Conservation (phyloP, 2,113 vertebrate species). For the Baryphthengus martii region DNA sequence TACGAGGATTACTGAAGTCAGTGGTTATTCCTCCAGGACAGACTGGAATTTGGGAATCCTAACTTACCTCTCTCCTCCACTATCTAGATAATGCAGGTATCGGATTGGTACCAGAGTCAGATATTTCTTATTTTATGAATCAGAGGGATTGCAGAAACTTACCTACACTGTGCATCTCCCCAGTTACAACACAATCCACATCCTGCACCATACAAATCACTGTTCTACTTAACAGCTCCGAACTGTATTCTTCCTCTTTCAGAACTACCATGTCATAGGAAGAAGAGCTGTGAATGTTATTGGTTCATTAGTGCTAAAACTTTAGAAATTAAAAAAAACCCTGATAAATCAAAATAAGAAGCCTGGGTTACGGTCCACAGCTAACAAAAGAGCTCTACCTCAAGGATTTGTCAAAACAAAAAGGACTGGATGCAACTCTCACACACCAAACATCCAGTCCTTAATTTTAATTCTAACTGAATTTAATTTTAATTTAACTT, state of each 20-base stretch:
- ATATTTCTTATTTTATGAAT: background rate
- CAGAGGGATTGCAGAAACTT: background rate
- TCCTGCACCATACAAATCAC: background rate
- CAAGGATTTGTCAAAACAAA: background rate
- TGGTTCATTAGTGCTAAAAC: background rate
- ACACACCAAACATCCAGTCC: background rate
- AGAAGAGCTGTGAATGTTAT: background rate
- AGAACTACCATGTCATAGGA: background rate
- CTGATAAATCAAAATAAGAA: background rate
- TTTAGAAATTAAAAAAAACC: background rate
- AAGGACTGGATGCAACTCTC: background rate
- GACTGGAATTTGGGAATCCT: background rate
- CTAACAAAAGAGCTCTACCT: background rate
- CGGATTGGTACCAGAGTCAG: accelerated
- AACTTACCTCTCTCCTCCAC: background rate
- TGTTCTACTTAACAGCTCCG: background rate
- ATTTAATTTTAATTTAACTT: background rate
- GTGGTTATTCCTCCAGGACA: background rate
- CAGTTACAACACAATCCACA: background rate
- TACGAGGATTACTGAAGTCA: background rate
- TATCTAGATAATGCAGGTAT: background rate
- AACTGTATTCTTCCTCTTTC: background rate
- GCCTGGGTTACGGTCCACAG: background rate
- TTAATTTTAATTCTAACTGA: background rate
- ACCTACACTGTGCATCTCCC: background rate